Percentiles rank a stretch among this genome's conserved stretches.
These are phyloP conservation scores for Phylloscopus whistleri DNA, from an alignment of 2,113 vertebrate genomes.

Conservation along the genomic window DNA sequence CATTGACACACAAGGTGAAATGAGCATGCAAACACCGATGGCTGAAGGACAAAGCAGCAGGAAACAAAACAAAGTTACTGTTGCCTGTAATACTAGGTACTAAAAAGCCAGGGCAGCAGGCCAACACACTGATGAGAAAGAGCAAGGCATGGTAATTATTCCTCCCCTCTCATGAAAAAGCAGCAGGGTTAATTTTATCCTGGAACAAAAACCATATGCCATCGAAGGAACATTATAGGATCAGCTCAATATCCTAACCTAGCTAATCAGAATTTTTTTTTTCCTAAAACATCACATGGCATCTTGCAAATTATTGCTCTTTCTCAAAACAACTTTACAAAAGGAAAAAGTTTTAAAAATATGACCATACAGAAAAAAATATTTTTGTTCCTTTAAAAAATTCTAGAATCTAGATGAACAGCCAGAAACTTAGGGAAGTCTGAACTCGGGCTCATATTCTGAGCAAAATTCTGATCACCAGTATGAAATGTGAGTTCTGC, in stretches of 20 bases:
- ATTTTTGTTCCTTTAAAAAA: neutral
- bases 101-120: neutral
- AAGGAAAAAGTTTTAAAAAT: neutral
- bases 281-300: neutral
- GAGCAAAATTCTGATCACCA: neutral
- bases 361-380: neutral
- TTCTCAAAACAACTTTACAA: neutral
- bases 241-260: neutral
- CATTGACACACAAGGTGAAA: conserved; percentile 4
- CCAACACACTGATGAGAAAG: conserved; percentile 16
- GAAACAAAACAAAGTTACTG: neutral
- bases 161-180: neutral
- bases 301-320: neutral
- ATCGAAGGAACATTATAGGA: neutral
- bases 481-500: neutral
- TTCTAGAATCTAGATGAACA: neutral
- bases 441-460: neutral
- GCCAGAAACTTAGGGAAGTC: neutral
- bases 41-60: neutral
- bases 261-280: neutral
- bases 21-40: neutral
- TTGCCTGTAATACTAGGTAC: neutral
- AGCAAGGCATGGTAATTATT: neutral
- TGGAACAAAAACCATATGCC: neutral
- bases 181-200: neutral